A percentile compares a stretch with the other conserved stretches of the same genome.
phyloP scores from a whole-genome alignment of 1,140 invertebrate genomes.

The Nixonia krombeini region DNA sequence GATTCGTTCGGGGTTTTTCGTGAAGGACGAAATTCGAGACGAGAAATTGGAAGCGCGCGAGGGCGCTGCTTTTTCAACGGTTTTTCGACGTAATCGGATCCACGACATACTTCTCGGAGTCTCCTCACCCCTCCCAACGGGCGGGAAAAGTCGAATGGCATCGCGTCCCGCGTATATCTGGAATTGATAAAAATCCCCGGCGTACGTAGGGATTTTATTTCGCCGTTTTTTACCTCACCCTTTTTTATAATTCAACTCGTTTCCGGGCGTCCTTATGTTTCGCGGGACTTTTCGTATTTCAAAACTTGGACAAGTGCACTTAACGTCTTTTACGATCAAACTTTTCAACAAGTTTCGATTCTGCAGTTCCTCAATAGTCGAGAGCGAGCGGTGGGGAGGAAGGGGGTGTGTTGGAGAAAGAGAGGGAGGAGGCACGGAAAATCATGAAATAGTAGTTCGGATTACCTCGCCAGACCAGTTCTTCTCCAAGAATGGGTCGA shows the following conservation, averaged over 20 bases:
- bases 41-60: too few species aligned
- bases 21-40: too few species aligned
- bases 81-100: too few species aligned
- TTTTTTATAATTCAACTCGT: conserved; percentile 39
- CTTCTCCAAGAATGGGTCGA: conserved; percentile 35
- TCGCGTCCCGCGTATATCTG: too few species aligned
- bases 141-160: too few species aligned
- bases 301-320: conserved; percentile 52
- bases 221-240: conserved; percentile 23
- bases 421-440: conserved; percentile 14
- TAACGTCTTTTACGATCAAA: conserved; percentile 54
- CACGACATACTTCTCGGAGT: too few species aligned
- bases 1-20: too few species aligned
- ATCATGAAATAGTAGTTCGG: conserved; percentile 49
- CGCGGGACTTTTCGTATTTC: conserved; percentile 47
- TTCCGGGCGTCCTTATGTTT: conserved; percentile 46
- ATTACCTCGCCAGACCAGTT: conserved; percentile 40
- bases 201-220: conserved; percentile 18
- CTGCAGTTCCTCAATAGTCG: conserved; percentile 48
- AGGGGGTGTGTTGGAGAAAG: too few species aligned
- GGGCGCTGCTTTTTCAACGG: too few species aligned
- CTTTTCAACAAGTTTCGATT: conserved; percentile 54
- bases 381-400: too few species aligned
- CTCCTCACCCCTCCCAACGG: too few species aligned
- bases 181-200: too few species aligned